A percentile compares a stretch with the other conserved stretches of the same genome.
Conservation (phyloP, 2,797 vertebrate genomes). For the Enteromius anoplus region DNA sequence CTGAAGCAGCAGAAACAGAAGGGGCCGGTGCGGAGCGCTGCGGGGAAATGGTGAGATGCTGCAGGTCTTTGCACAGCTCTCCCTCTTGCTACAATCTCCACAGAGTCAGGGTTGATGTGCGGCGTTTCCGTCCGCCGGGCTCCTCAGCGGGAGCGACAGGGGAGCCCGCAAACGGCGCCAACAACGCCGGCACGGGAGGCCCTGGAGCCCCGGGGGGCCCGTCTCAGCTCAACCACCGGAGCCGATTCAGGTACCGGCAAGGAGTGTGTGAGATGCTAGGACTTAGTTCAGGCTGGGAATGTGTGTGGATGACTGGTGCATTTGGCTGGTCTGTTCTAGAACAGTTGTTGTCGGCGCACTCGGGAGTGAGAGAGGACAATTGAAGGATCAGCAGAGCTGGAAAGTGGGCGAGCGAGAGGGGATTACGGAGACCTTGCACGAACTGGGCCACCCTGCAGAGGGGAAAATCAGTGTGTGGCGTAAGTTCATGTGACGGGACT, state of each 20-base stretch:
- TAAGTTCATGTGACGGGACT: neutral
- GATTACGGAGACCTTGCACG: conserved; percentile 16
- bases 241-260: conserved; percentile 82
- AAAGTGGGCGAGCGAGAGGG: conserved; percentile 11
- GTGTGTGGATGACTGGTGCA: conserved; percentile 30
- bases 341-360: conserved; percentile 12
- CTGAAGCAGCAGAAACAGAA: conserved; percentile 71
- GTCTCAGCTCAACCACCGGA: conserved; percentile 73
- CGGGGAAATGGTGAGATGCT: conserved; percentile 92
- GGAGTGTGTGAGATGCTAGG: conserved; percentile 45
- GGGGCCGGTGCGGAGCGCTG: conserved; percentile 75
- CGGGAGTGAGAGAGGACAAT: conserved; percentile 7
- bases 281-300: conserved; percentile 35
- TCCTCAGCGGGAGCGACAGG: conserved; percentile 64
- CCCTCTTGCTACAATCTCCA: conserved; percentile 80
- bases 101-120: conserved; percentile 83
- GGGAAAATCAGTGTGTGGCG: neutral
- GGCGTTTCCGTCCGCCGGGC: conserved; percentile 74
- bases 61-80: conserved; percentile 77
- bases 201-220: conserved; percentile 63
- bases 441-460: conserved; percentile 11
- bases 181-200: conserved; percentile 64
- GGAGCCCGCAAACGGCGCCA: conserved; percentile 64
- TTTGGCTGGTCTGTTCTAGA: conserved; percentile 14
- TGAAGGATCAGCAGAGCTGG: conserved; percentile 30